These are phyloP conservation scores for Hermetia illucens DNA, from an alignment of 1,140 invertebrate genomes.

Conservation along the genomic window DNA sequence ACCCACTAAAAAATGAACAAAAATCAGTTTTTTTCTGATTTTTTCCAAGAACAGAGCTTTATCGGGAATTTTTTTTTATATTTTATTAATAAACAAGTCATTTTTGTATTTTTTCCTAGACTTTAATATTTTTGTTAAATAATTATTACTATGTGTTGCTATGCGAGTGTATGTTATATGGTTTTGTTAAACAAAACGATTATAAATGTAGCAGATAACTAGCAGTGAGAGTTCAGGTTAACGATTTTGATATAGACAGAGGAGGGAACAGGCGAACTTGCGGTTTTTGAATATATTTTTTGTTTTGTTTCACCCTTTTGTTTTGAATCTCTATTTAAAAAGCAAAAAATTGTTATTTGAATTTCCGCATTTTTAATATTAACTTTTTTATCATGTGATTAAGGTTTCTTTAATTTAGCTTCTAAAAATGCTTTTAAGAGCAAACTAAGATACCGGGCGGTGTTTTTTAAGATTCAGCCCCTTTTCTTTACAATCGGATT, in stretches of 20 bases:
- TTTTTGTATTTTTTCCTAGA: slow-evolving; percentile 9
- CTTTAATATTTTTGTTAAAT: slow-evolving; percentile 7
- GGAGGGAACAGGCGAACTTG: slow-evolving; percentile 5
- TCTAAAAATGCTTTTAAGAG: no score
- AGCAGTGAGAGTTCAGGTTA: not conserved
- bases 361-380: slow-evolving; percentile 11
- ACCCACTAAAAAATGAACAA: no score
- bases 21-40: no score
- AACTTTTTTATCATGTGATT: slow-evolving; percentile 14
- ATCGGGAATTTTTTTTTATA: slow-evolving; percentile 6
- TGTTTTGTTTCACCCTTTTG: slow-evolving; percentile 9
- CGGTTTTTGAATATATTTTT: slow-evolving; percentile 7
- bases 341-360: slow-evolving; percentile 12
- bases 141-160: slow-evolving; percentile 3
- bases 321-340: slow-evolving; percentile 10
- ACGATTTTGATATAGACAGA: slow-evolving; percentile 1
- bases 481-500: no score
- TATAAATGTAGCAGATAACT: not conserved
- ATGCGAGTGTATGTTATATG: not conserved
- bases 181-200: slow-evolving; percentile 1
- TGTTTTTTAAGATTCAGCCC: no score
- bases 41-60: no score
- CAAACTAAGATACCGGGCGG: no score
- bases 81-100: slow-evolving; percentile 11
- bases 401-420: slow-evolving; percentile 9